Evolutionary conservation across 2,888 invertebrate species (phyloP).

Genomic region (Microctonus brassicae): DNA sequence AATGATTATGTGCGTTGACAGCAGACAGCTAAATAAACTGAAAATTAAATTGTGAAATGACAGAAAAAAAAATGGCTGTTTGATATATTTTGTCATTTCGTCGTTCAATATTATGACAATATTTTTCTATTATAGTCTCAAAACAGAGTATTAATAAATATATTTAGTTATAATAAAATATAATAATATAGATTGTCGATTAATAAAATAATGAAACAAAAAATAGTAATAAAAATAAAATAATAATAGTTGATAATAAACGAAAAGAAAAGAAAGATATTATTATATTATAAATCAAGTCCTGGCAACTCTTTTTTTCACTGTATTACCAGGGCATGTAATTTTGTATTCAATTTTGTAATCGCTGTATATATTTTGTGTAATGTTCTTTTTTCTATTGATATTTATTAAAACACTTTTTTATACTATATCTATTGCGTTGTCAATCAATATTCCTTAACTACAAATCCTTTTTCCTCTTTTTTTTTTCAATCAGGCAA

Average conservation of each 20-base stretch:
- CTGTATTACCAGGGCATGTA: conserved; percentile 55
- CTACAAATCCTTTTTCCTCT: background rate
- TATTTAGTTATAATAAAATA: conserved; percentile 47
- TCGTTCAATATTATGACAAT: conserved; percentile 52
- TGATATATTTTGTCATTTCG: background rate
- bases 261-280: conserved; percentile 50
- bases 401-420: conserved; percentile 67
- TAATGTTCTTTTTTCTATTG: conserved; percentile 64
- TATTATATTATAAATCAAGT: conserved; percentile 53
- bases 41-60: background rate
- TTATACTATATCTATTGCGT: conserved; percentile 53
- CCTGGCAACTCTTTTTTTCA: conserved; percentile 50
- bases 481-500: background rate
- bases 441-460: conserved; percentile 34
- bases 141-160: conserved; percentile 61
- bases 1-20: background rate
- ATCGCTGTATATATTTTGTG: conserved; percentile 65
- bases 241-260: conserved; percentile 43
- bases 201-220: conserved; percentile 32
- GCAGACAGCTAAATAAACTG: background rate
- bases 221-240: conserved; percentile 48
- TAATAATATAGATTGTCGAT: conserved; percentile 41
- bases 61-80: background rate
- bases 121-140: conserved; percentile 61
- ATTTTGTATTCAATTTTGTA: conserved; percentile 65